Conservation (phyloP, 2,888 invertebrate species). For the Escarpia spicata region DNA sequence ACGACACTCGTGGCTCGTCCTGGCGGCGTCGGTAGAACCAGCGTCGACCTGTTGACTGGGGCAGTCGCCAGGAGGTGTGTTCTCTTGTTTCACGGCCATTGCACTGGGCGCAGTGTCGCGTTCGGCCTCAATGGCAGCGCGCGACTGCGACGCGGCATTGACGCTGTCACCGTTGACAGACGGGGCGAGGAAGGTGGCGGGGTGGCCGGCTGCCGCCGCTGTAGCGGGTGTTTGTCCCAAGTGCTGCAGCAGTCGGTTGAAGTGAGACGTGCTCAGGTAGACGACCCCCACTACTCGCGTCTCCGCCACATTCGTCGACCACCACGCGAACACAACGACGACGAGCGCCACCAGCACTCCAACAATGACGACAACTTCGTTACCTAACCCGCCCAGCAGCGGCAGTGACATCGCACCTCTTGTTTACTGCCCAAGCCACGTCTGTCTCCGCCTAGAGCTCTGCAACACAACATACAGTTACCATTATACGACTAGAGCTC, state of each 20-base stretch:
- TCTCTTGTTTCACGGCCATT: background rate
- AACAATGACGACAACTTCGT: conserved; percentile 82
- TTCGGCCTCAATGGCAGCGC: background rate
- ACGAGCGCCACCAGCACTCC: conserved; percentile 71
- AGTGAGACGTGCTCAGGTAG: conserved; percentile 46
- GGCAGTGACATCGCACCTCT: conserved; percentile 56
- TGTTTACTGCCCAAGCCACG: background rate
- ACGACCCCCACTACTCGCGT: conserved; percentile 68
- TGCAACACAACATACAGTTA: background rate
- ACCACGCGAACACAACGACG: conserved; percentile 76
- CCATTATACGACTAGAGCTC: too few species aligned
- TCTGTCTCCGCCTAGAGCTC: background rate
- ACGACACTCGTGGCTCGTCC: background rate
- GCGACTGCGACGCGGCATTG: background rate
- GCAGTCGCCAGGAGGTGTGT: background rate
- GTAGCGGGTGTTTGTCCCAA: background rate
- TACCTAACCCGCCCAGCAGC: conserved; percentile 83
- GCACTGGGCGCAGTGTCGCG: background rate
- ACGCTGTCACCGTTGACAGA: background rate
- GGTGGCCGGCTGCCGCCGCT: background rate
- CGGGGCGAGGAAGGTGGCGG: conserved; percentile 8
- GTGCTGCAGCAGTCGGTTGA: conserved; percentile 28
- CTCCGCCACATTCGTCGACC: conserved; percentile 80
- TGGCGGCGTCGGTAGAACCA: background rate
- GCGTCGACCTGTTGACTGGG: background rate